phyloP scores from a whole-genome alignment of 2,797 vertebrate species.

The Delichon dasypus region DNA sequence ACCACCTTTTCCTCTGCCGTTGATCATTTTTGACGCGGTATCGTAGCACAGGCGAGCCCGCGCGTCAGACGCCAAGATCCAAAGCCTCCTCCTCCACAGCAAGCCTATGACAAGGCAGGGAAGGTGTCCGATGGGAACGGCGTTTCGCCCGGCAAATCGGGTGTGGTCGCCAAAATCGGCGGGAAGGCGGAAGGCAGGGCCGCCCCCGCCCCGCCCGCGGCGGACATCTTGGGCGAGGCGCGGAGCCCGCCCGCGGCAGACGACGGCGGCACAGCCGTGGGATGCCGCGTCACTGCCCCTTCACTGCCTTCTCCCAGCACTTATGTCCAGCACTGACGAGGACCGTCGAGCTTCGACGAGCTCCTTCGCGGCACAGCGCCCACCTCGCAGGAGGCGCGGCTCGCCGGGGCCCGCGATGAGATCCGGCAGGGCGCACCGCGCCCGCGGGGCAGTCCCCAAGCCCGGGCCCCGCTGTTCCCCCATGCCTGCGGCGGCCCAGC shows the following conservation, averaged over 20 bases:
- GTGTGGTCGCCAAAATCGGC: rapidly evolving
- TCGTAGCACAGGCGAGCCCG: background rate
- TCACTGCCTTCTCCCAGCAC: background rate
- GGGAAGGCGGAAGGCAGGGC: background rate
- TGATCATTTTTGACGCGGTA: rapidly evolving
- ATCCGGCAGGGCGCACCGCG: background rate
- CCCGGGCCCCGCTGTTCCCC: background rate
- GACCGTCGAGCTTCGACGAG: no score
- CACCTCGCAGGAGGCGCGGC: background rate
- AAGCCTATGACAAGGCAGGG: rapidly evolving
- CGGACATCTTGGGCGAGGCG: slow-evolving; percentile 46
- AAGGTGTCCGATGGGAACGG: rapidly evolving
- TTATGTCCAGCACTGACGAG: background rate
- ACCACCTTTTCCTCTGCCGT: no score
- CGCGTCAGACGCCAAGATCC: rapidly evolving
- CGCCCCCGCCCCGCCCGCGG: background rate
- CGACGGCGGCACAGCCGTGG: background rate
- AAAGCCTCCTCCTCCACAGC: background rate
- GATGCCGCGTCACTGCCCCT: background rate
- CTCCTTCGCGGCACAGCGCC: background rate
- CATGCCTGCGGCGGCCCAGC: background rate
- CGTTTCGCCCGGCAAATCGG: rapidly evolving
- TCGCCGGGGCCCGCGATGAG: background rate
- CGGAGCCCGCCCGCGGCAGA: background rate
- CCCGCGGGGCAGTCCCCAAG: background rate